Conservation (phyloP, 2,113 vertebrate genomes). For the Chionis minor region DNA sequence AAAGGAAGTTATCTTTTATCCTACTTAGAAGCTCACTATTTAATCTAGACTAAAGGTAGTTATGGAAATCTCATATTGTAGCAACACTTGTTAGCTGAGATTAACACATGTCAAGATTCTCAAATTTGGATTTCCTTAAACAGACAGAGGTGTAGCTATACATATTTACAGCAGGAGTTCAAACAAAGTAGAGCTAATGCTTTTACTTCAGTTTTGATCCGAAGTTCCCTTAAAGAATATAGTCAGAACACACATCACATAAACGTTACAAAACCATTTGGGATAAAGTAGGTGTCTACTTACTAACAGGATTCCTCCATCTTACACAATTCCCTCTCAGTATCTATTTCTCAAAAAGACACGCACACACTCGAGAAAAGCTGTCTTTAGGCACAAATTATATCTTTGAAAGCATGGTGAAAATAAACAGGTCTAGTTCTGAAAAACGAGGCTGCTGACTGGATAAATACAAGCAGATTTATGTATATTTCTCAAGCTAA, state of each 20-base stretch:
- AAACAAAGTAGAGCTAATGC: background rate
- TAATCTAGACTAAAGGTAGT: background rate
- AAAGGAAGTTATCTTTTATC: background rate
- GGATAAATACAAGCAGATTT: background rate
- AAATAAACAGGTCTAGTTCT: background rate
- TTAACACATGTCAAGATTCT: background rate
- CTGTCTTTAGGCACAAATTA: background rate
- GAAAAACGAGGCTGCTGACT: background rate
- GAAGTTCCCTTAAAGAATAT: background rate
- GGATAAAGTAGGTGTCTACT: background rate
- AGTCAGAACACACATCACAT: background rate
- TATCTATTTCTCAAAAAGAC: background rate
- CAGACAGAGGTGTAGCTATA: background rate
- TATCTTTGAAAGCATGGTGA: background rate
- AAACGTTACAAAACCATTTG: background rate
- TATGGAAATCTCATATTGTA: background rate
- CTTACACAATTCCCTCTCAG: background rate
- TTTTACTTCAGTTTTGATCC: background rate
- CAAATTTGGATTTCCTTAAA: background rate
- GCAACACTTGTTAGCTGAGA: background rate
- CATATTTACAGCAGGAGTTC: background rate
- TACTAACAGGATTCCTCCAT: background rate
- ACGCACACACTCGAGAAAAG: background rate
- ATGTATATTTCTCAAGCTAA: background rate
- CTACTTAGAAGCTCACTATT: background rate